Evolutionary conservation across 1,140 invertebrate species (phyloP).

Genomic region (Hypsibius dujardini): DNA sequence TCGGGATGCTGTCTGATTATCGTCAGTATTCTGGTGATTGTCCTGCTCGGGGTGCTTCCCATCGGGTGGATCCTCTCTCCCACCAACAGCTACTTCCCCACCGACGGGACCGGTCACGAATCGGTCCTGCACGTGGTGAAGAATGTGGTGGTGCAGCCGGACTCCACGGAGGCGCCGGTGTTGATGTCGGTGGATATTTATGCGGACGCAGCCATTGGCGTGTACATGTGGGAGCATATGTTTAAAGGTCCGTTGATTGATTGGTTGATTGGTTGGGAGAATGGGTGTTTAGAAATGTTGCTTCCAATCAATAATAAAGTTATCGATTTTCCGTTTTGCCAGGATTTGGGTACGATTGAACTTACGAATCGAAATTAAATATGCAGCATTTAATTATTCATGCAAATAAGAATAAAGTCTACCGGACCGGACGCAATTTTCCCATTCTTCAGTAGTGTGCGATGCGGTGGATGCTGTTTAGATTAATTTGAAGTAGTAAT

Average conservation of each 20-base stretch:
- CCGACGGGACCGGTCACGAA: not conserved
- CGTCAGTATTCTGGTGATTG: not conserved
- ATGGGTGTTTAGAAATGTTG: no score
- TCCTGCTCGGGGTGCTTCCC: not conserved
- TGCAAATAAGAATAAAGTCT: no score
- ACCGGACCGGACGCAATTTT: no score
- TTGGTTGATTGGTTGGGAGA: no score
- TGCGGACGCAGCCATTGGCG: slow-evolving; percentile 24
- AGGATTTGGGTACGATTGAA: slow-evolving; percentile 32
- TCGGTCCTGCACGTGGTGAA: not conserved
- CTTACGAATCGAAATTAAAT: no score
- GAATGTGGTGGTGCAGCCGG: no score
- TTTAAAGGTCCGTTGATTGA: slow-evolving; percentile 31
- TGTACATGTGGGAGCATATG: slow-evolving; percentile 41
- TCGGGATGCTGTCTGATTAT: not conserved
- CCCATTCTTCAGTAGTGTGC: no score
- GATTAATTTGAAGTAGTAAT: no score
- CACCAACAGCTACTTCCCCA: not conserved
- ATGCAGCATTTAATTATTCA: no score
- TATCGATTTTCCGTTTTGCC: no score
- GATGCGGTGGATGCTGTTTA: no score
- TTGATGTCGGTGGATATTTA: slow-evolving; percentile 2
- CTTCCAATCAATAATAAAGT: no score
- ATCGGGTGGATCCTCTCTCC: slow-evolving; percentile 8
- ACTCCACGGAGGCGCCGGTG: not conserved